Evolutionary conservation across 2,113 vertebrate species (phyloP).

Genomic region (Sapayoa aenigma): DNA sequence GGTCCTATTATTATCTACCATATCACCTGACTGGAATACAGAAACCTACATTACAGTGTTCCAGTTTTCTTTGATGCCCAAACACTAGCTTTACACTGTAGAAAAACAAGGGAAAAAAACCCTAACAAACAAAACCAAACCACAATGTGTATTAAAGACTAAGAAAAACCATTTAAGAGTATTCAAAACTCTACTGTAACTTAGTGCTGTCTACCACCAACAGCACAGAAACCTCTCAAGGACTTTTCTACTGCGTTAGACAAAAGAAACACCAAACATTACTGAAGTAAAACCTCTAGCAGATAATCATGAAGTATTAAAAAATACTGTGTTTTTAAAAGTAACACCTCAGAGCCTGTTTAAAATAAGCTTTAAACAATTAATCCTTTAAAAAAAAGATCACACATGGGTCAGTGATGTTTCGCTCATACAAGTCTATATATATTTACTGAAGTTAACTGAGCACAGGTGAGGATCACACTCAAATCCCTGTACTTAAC

Average conservation of each 20-base stretch:
- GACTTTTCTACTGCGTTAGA: not conserved
- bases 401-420: not conserved
- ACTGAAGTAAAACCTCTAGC: not conserved
- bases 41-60: not conserved
- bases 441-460: not conserved
- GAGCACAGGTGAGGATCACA: not conserved
- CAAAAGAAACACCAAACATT: not conserved
- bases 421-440: not conserved
- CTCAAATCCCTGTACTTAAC: conserved; percentile 17
- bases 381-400: not conserved
- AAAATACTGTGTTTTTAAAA: not conserved
- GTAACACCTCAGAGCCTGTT: not conserved
- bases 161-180: not conserved
- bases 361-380: not conserved
- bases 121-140: not conserved
- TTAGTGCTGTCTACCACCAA: not conserved
- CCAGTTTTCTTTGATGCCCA: not conserved
- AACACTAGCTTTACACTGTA: not conserved
- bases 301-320: not conserved
- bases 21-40: not conserved
- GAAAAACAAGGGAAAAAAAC: not conserved
- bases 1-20: not conserved
- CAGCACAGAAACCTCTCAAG: not conserved
- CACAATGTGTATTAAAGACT: not conserved
- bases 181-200: not conserved